A percentile compares a stretch with the other conserved stretches of the same genome.
Conservation (phyloP, 2,888 invertebrate species). For the Pseudococcus longispinus region DNA sequence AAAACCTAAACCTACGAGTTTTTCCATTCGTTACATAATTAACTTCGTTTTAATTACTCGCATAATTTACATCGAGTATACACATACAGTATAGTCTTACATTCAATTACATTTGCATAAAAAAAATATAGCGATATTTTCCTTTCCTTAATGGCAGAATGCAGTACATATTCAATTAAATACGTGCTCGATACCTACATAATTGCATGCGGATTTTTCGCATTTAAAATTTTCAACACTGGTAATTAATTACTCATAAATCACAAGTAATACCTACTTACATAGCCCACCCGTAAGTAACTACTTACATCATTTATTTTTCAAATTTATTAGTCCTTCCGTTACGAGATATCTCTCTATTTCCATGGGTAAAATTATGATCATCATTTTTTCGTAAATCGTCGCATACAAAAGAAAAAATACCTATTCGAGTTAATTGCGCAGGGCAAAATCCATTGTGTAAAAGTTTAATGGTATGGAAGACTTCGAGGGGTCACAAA, state of each 20-base stretch:
- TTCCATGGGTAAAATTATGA: not conserved
- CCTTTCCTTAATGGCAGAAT: not conserved
- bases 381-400: not conserved
- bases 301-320: not conserved
- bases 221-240: conserved; percentile 20
- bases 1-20: not conserved
- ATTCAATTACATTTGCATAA: conserved; percentile 37
- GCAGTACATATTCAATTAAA: conserved; percentile 25
- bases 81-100: too few species aligned
- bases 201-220: conserved; percentile 4
- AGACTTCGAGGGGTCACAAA: not conserved
- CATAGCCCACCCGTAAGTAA: not conserved
- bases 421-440: not conserved
- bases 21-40: conserved; percentile 41
- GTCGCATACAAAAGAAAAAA: not conserved
- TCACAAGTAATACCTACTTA: not conserved
- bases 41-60: conserved; percentile 31
- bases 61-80: conserved; percentile 25
- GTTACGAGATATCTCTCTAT: not conserved
- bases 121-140: not conserved
- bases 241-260: not conserved
- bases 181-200: not conserved
- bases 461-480: not conserved
- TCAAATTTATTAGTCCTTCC: not conserved
- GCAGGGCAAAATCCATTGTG: not conserved